A percentile compares a stretch with the other conserved stretches of the same genome.
Evolutionary conservation across 1,140 invertebrate genomes (phyloP).

Genomic region (Papilio glaucus): DNA sequence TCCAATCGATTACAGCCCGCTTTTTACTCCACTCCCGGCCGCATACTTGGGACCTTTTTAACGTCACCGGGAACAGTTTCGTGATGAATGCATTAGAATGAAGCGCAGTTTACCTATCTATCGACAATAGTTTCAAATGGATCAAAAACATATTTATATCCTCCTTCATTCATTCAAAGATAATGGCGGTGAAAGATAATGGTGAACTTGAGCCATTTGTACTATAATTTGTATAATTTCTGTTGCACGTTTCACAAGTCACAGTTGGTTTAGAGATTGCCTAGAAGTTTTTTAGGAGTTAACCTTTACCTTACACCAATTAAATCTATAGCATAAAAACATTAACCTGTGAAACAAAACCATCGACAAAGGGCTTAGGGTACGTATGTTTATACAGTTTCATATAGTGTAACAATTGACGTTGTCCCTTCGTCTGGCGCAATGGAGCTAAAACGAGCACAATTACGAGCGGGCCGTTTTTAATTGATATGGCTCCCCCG

Average conservation of each 20-base stretch:
- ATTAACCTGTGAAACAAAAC: too few relatives aligned
- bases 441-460: conserved; percentile 68
- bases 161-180: too few relatives aligned
- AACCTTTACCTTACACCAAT: too few relatives aligned
- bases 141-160: too few relatives aligned
- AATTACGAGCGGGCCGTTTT: conserved; percentile 69
- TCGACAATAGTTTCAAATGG: too few relatives aligned
- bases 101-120: conserved; percentile 35
- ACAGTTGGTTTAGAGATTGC: neutral
- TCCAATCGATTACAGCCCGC: conserved; percentile 64
- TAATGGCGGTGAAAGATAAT: too few relatives aligned
- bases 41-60: conserved; percentile 59
- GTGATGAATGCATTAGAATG: conserved; percentile 29
- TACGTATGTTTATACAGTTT: neutral
- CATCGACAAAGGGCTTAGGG: neutral
- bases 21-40: conserved; percentile 55
- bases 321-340: too few relatives aligned
- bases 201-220: too few relatives aligned
- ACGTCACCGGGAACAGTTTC: neutral
- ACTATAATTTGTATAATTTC: too few relatives aligned
- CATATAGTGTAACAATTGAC: conserved; percentile 37
- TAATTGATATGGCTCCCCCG: conserved; percentile 66
- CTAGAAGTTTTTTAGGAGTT: too few relatives aligned
- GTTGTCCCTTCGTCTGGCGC: conserved; percentile 45
- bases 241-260: too few relatives aligned